A percentile compares a stretch with the other conserved stretches of the same genome.
phyloP scores from a whole-genome alignment of 2,113 vertebrate species.

The Trogon melanurus region DNA sequence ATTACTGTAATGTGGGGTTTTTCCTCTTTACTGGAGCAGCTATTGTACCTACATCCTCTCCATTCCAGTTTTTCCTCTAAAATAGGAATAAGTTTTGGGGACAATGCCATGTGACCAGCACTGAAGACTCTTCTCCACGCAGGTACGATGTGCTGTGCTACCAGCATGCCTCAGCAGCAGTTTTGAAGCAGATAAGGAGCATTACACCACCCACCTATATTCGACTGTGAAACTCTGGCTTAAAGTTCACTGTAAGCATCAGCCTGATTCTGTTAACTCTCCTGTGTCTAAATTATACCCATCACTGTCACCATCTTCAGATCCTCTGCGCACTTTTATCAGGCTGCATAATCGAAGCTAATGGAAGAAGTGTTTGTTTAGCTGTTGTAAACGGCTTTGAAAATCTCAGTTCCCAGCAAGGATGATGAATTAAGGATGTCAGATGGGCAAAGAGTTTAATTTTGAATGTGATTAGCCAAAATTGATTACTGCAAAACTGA shows the following conservation, averaged over 20 bases:
- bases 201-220: not conserved
- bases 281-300: not conserved
- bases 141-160: not conserved
- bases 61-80: not conserved
- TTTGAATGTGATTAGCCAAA: conserved; percentile 18
- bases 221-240: not conserved
- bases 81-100: not conserved
- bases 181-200: not conserved
- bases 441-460: conserved; percentile 19
- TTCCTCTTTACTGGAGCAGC: not conserved
- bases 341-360: not conserved
- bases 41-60: not conserved
- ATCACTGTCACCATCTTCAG: not conserved
- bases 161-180: not conserved
- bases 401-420: not conserved
- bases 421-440: conserved; percentile 18
- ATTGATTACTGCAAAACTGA: not conserved
- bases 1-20: not conserved
- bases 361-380: conserved; percentile 14
- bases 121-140: not conserved
- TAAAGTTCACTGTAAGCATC: not conserved
- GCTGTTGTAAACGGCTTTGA: conserved; percentile 2
- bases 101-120: not conserved
- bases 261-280: not conserved
- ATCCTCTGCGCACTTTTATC: not conserved